Percentiles rank a stretch among this genome's conserved stretches.
Conservation (phyloP, 2,113 vertebrate species). For the Pelmatolapia mariae region DNA sequence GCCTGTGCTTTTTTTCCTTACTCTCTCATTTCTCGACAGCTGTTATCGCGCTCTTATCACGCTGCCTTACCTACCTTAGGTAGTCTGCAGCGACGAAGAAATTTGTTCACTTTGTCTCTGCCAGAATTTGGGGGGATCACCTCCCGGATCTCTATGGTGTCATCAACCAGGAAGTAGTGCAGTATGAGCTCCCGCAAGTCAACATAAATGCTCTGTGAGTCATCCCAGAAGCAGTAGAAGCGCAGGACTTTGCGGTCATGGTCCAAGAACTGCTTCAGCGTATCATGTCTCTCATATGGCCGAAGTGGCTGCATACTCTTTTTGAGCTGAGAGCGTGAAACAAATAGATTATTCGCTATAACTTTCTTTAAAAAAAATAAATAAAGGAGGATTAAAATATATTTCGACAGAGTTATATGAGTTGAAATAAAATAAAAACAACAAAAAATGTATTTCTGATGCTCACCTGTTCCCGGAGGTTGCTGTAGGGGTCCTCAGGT, state of each 20-base stretch:
- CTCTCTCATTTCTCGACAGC: background rate
- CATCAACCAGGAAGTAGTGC: constrained; percentile 86
- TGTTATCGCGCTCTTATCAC: background rate
- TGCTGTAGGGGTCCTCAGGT: constrained; percentile 81
- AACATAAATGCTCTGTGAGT: constrained; percentile 62
- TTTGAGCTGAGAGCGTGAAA: constrained; percentile 52
- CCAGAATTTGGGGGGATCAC: constrained; percentile 75
- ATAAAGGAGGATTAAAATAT: background rate
- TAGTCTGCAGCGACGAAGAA: constrained; percentile 82
- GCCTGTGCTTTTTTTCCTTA: background rate
- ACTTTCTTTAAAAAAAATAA: background rate
- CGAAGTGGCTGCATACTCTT: constrained; percentile 72
- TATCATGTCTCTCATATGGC: constrained; percentile 79
- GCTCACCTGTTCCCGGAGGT: constrained; percentile 68
- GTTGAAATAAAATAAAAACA: background rate
- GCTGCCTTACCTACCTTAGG: constrained; percentile 77
- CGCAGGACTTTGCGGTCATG: constrained; percentile 79
- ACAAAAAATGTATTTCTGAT: background rate
- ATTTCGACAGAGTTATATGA: background rate
- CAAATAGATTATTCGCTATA: background rate
- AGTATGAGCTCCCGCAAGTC: constrained; percentile 77
- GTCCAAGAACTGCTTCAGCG: constrained; percentile 82
- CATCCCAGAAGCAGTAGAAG: constrained; percentile 88
- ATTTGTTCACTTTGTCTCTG: constrained; percentile 66
- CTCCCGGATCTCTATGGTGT: constrained; percentile 85